These are phyloP conservation scores for Cerastis leucographa DNA, from an alignment of 2,888 invertebrate species.

Conservation along the genomic window DNA sequence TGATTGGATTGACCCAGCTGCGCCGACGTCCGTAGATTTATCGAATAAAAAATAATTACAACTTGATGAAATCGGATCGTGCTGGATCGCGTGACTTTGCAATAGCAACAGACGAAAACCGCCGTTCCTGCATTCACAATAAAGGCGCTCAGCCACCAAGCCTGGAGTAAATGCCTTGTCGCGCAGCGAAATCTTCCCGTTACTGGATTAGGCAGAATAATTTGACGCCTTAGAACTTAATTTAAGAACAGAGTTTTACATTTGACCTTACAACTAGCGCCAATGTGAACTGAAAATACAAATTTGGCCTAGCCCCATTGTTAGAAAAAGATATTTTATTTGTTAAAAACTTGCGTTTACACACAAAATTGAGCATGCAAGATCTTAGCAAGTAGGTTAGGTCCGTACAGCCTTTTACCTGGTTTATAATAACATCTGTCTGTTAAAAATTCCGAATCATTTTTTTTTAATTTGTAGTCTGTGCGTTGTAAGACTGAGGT, in stretches of 20 bases:
- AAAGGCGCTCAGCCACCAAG: not conserved
- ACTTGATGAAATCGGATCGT: conserved; percentile 40
- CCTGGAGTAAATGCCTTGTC: conserved; percentile 18
- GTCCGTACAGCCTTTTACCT: no score
- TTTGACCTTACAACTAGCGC: conserved; percentile 4
- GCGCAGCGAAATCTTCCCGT: not conserved
- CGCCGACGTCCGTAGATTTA: conserved; percentile 12
- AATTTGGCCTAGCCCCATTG: not conserved
- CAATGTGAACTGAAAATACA: not conserved
- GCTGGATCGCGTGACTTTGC: conserved; percentile 32
- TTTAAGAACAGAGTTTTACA: conserved; percentile 1
- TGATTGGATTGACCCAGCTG: conserved; percentile 8
- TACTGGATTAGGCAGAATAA: conserved; percentile 14
- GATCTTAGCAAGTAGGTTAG: no score
- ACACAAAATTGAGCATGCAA: no score
- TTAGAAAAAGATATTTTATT: no score
- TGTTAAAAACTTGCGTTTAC: no score
- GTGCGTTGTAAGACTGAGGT: no score
- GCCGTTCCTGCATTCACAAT: not conserved
- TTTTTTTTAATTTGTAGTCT: no score
- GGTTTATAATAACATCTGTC: no score
- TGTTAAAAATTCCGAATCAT: no score
- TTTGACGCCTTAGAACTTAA: not conserved
- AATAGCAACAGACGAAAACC: conserved; percentile 3
- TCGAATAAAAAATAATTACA: conserved; percentile 45